Base-by-base conservation (phyloP, 2,797 vertebrate species). In the Mormyrus proboscirostris region DNA sequence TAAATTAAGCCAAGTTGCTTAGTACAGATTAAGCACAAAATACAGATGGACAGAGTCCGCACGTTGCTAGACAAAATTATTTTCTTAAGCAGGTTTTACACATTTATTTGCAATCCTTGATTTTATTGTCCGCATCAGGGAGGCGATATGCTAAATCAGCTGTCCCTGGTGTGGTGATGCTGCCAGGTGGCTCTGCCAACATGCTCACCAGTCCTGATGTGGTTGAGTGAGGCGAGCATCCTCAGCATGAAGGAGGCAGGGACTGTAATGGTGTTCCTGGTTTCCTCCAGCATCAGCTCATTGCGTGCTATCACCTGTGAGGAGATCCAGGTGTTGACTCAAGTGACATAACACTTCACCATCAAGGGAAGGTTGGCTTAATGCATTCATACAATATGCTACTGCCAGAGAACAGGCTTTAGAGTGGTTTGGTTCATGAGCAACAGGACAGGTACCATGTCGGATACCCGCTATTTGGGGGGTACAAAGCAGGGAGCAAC, bases 171-270 rank as follows among this genome's bases (percentile, higher is more conserved):
- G 62, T 12, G 3, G 2, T 7, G 6, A 22, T 59, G 55, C 19
- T n/a, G 76, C 3, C 9, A 2, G 76, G 29, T 85, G 82, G 44
- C n/a, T n/a, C 10, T 51, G 83, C 4, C 22, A 12, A 38, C 50
- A 49, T 41, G 88, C 94, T 94, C 91, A 98, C 97, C 97, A 92
- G 97, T 96, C 93, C 97, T 95, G 92, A 97, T 97, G 89, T 97
- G 98, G 94, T 99, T 99, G 90, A 99, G 93, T 0, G 99, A 99
- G 76, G 98, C 99, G 95, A 99, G 93, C 98, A 99, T 99, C 92
- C 99, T 95, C 90, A 99, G 94, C 99, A 99, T 99, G 94, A 99
- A 99, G 84, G 99, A 99, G 88, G 99, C 99, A 33, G 99, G 99
- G 89, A 99, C 99, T 22, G 98, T 99, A 92, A 99, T 99, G 91